phyloP scores from a whole-genome alignment of 2,113 vertebrate species.

The Falcunculus frontatus region DNA sequence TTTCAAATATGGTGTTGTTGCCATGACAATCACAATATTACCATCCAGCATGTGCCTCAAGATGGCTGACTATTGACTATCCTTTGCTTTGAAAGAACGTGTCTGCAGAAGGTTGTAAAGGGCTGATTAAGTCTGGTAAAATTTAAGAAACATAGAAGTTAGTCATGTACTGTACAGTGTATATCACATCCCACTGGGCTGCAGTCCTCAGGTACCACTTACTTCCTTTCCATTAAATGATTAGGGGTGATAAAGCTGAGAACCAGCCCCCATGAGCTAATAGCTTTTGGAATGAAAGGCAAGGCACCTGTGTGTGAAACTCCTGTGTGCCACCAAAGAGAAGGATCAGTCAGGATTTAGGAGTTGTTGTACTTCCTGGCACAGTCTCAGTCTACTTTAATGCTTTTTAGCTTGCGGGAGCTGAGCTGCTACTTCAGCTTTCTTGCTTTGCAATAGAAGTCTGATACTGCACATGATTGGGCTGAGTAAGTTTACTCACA shows the following conservation, averaged over 20 bases:
- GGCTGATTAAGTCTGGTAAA: not conserved
- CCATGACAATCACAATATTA: not conserved
- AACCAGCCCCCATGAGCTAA: not conserved
- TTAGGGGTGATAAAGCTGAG: not conserved
- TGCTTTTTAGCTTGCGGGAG: not conserved
- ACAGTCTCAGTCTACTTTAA: not conserved
- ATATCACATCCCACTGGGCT: accelerated
- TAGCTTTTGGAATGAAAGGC: not conserved
- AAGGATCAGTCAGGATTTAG: not conserved
- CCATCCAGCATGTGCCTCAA: not conserved
- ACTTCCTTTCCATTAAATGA: not conserved
- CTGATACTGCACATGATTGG: not conserved
- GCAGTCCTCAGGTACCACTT: not conserved
- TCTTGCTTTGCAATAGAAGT: not conserved
- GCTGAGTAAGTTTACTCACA: not conserved
- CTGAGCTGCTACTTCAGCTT: not conserved
- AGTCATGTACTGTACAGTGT: too few species aligned
- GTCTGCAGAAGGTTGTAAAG: not conserved
- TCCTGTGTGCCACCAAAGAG: not conserved
- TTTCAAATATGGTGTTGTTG: not conserved
- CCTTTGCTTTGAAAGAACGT: not conserved
- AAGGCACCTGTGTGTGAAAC: not conserved
- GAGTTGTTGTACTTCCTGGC: not conserved
- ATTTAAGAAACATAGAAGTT: not conserved
- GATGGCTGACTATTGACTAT: not conserved